These are phyloP conservation scores for Drosophila tropicalis DNA, from an alignment of 1,140 invertebrate species.

Conservation along the genomic window DNA sequence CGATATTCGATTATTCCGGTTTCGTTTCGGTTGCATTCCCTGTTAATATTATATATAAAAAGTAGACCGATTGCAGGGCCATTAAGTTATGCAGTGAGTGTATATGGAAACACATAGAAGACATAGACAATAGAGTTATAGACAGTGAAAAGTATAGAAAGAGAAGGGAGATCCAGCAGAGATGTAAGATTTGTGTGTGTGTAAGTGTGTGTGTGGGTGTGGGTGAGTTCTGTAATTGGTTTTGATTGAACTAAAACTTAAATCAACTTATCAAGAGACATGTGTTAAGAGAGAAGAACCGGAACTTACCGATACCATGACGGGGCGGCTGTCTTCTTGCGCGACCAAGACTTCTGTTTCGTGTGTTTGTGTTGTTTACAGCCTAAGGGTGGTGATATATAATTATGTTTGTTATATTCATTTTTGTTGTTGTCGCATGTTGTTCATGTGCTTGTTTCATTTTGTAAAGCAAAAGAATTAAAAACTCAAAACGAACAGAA, in stretches of 20 bases:
- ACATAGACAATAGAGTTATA: constrained; percentile 24
- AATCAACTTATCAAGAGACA: constrained; percentile 23
- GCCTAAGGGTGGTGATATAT: constrained; percentile 74
- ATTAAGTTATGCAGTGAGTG: neutral
- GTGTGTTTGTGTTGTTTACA: constrained; percentile 84
- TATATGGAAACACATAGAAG: constrained; percentile 27
- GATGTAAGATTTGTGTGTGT: neutral
- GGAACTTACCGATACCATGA: constrained; percentile 83
- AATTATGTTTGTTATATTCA: constrained; percentile 56
- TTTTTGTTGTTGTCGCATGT: constrained; percentile 10
- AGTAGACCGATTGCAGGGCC: neutral
- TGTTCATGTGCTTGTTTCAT: constrained; percentile 25
- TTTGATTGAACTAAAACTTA: constrained; percentile 1
- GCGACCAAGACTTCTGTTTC: constrained; percentile 83
- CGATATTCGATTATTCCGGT: no score
- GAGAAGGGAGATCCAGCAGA: constrained; percentile 4
- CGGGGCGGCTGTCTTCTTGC: constrained; percentile 83
- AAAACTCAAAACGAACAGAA: constrained; percentile 8
- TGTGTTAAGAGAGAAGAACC: constrained; percentile 17
- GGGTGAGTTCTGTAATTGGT: constrained; percentile 4
- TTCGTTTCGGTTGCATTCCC: no score
- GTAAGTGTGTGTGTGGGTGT: constrained; percentile 36
- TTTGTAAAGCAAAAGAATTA: constrained; percentile 22
- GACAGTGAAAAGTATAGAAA: constrained; percentile 22
- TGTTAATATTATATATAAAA: no score